These are phyloP conservation scores for Drosophila ogumai DNA, from an alignment of 1,140 invertebrate genomes.

Conservation along the genomic window DNA sequence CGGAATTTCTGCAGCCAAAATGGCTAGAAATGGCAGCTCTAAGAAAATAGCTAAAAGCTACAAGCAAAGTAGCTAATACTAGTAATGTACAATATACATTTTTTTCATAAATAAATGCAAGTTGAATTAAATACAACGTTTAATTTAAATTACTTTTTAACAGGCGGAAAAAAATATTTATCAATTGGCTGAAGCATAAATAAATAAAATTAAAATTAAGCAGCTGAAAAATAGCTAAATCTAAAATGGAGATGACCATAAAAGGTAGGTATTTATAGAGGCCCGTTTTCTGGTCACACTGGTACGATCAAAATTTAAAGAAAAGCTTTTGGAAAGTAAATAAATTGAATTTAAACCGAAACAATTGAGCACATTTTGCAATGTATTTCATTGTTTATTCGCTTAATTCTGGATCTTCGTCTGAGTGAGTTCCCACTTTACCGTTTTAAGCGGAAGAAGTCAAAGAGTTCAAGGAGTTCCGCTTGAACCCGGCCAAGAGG, in stretches of 20 bases:
- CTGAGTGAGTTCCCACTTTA: not conserved
- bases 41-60: too few relatives aligned
- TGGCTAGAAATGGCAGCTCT: not conserved
- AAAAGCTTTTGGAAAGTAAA: not conserved
- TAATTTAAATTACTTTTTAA: too few relatives aligned
- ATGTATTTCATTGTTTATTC: not conserved
- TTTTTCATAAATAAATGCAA: too few relatives aligned
- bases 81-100: too few relatives aligned
- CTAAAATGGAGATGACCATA: too few relatives aligned
- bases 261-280: not conserved
- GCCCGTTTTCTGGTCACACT: not conserved
- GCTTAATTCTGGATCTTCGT: not conserved
- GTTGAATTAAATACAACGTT: too few relatives aligned
- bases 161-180: too few relatives aligned
- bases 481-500: not conserved
- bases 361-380: constrained; percentile 18
- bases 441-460: not conserved
- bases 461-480: constrained; percentile 15
- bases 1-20: not conserved
- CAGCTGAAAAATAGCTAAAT: too few relatives aligned
- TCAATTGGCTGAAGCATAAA: too few relatives aligned
- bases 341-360: not conserved
- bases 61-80: too few relatives aligned
- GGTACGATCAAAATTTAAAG: not conserved
- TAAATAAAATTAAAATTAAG: too few relatives aligned